Evolutionary conservation across 2,888 invertebrate species (phyloP).

Genomic region (Apocheima hispidaria): DNA sequence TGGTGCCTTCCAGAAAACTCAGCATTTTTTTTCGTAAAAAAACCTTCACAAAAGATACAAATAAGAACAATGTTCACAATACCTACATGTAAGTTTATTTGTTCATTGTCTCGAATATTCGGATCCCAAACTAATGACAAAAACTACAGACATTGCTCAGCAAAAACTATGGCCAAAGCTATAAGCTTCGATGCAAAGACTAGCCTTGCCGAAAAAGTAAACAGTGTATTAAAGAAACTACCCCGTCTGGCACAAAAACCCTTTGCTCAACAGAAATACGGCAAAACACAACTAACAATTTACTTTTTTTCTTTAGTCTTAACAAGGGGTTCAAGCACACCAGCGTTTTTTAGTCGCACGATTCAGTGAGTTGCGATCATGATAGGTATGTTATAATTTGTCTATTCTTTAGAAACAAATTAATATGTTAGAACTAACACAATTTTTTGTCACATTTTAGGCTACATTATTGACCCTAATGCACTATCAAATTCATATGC

Average conservation of each 20-base stretch:
- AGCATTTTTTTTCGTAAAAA: background rate
- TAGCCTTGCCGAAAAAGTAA: conserved; percentile 15
- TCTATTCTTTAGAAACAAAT: background rate
- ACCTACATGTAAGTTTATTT: background rate
- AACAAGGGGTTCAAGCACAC: background rate
- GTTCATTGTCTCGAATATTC: conserved; percentile 7
- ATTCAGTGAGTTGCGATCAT: background rate
- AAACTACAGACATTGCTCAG: conserved; percentile 19
- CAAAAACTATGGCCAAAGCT: conserved; percentile 27
- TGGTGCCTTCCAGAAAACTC: background rate
- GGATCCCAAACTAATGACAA: conserved; percentile 16
- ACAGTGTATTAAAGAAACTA: conserved; percentile 12
- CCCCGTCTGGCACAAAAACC: conserved; percentile 19
- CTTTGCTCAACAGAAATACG: conserved; percentile 13
- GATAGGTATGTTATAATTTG: background rate
- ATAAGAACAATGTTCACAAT: background rate
- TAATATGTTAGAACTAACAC: background rate
- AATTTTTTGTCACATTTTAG: background rate
- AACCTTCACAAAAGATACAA: background rate
- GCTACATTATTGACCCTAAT: too few relatives aligned
- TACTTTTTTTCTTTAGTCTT: conserved; percentile 30
- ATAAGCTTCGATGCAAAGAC: conserved; percentile 23
- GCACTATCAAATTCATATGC: too few relatives aligned
- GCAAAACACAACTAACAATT: conserved; percentile 37
- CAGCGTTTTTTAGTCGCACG: background rate